Conservation (phyloP, 2,888 invertebrate genomes). For the Polyommatus icarus region DNA sequence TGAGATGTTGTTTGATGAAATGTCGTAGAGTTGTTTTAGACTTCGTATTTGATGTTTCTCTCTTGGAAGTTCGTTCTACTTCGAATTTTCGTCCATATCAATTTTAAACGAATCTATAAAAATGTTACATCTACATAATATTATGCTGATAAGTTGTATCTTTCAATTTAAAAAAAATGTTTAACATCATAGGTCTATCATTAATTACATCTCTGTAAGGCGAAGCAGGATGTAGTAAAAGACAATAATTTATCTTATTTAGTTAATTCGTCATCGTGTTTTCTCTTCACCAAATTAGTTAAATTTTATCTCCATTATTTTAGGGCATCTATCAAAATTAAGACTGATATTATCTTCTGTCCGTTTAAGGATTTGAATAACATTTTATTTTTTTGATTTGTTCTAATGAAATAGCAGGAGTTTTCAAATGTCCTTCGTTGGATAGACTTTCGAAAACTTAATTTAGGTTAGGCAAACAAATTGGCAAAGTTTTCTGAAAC, state of each 20-base stretch:
- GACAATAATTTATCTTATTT: background rate
- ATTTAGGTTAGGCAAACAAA: background rate
- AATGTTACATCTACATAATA: no score
- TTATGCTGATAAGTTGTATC: no score
- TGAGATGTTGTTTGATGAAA: background rate
- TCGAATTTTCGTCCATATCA: no score
- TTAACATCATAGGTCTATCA: background rate
- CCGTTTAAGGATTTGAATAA: background rate
- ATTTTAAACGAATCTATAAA: no score
- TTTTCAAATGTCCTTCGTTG: background rate
- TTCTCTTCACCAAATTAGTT: background rate
- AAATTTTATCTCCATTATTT: background rate
- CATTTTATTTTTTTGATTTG: background rate
- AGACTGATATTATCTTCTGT: background rate
- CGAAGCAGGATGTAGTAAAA: background rate
- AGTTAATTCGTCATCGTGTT: background rate
- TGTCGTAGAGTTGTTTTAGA: background rate
- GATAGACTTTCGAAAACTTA: background rate
- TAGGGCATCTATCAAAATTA: background rate
- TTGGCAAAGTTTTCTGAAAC: background rate
- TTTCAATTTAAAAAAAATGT: no score
- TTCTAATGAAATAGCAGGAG: background rate
- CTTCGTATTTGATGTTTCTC: no score
- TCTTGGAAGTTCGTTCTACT: no score
- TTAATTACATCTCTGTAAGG: background rate